Conservation (phyloP, 2,113 vertebrate genomes). For the Calyptomena viridis region DNA sequence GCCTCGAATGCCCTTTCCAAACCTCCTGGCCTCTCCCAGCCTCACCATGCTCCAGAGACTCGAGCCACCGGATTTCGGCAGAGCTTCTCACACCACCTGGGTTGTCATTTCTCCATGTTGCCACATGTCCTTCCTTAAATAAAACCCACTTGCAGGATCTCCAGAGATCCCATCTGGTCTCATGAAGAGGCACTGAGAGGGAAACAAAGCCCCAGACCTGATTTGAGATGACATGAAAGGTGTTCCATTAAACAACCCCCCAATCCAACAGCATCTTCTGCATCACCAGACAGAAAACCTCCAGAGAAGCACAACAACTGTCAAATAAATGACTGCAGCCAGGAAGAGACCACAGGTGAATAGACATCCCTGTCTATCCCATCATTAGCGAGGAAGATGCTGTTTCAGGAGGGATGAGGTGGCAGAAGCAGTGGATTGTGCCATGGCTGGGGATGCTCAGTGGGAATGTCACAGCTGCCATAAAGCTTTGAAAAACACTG, state of each 20-base stretch:
- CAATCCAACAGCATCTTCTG: background rate
- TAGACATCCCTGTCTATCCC: background rate
- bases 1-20: background rate
- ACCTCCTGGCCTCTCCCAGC: background rate
- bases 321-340: background rate
- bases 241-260: background rate
- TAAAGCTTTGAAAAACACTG: background rate
- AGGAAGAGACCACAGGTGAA: background rate
- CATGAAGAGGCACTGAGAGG: background rate
- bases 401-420: background rate
- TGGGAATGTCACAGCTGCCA: background rate
- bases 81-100: background rate
- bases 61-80: fast-evolving
- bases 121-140: background rate
- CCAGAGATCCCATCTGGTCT: background rate
- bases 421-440: background rate
- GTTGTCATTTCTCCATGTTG: background rate
- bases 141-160: background rate
- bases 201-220: background rate
- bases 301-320: background rate
- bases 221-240: background rate
- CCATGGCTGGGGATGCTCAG: background rate
- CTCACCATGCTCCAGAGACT: fast-evolving
- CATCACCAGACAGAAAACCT: fast-evolving
- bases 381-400: background rate